Evolutionary conservation across 2,113 vertebrate genomes (phyloP), one percentile per base, ranked within the genome.

Genomic region (Melanostigma gelatinosum): DNA sequence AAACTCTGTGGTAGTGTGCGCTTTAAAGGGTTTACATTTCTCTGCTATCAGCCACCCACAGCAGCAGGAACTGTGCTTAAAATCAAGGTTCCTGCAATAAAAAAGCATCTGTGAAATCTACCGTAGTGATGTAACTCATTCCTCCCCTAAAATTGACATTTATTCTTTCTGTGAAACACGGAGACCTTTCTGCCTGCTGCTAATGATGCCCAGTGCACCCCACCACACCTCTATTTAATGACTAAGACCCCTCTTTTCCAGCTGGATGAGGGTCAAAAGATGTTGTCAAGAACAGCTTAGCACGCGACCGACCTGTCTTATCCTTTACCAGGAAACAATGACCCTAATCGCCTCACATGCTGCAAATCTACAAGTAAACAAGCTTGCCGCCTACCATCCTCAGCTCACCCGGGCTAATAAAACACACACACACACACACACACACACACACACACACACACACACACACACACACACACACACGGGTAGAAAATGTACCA

Each of bases 21-120:
- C 63, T 58, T 64, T 77, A 73, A 71, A 82, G 69, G 72, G 34
- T 77, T 87, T 85, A 82, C 76, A 87, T 84, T 77, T 76, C 60
- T 79, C 55, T 29, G 50, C 75, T 82, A 79, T 83, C 79, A 76
- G 73, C 66, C 62, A 18, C 79, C 72, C 66, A 64, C 85, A 87
- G 83, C 74, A 81, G 79, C 46, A 27, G 68, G 72, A 71, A 46
- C 75, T 76, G 40, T 40, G 38, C 62, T 76, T n/a, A 72, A 52
- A 70, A 85, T 55, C 46, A 13, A 38, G 42, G 10, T 60, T 77
- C 57, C 71, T 61, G 67, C 38, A 68, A 44, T 15, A 46, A 40
- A 24, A 40, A 46, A 63, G 40, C 64, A 24, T 12, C 63, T 16
- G 29, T 80, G 72, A 84, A 82, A 84, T 77, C 83, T 70, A 34